Evolutionary conservation across 2,797 vertebrate species (phyloP), one percentile per base, ranked within the genome.

Genomic region (Choloepus didactylus): DNA sequence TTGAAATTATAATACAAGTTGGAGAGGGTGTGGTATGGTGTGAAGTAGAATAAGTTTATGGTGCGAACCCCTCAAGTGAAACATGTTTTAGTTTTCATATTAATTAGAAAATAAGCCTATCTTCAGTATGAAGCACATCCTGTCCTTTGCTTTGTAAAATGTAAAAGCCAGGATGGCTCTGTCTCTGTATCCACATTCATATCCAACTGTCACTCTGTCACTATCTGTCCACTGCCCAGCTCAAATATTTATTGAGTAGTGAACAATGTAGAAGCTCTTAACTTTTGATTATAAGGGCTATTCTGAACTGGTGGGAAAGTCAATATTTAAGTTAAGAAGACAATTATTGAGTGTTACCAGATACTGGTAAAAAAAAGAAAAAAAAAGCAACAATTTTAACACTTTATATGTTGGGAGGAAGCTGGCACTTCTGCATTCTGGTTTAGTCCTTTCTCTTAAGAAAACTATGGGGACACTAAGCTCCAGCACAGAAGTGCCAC

Each of bases 271-370:
- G 38, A 38, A 51, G n/a, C 16, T 87, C 54, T 72, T 90, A 89
- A 46, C n/a, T 66, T 38, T 77, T 79, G 54, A 70, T 60, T 59
- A 3, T 25, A 84, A 94, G 69, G 31, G 35, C 15, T 41, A 19
- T 62, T 60, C 49, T 72, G 35, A 81, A 88, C 72, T n/a, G 21
- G 31, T n/a, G 56, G 38, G 19, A 82, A 6, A 82, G n/a, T 69
- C 59, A 54, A 59, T 46, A 80, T 89, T 73, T 25, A 87, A 51
- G 73, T 41, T 62, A 73, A 88, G 73, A 60, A 90, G 76, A 69
- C 21, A 81, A 23, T 64, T 19, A 38, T 41, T 56, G 6, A 49
- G 19, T 70, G 35, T 14, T 77, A n/a, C 8, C 38, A 79, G 9
- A 19, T n/a, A 85, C 25, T 82, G 38, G 38, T 41, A 46, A 92